Evolutionary conservation across 2,888 invertebrate genomes (phyloP), one percentile per base, ranked within the genome.

Genomic region (Rapana venosa): DNA sequence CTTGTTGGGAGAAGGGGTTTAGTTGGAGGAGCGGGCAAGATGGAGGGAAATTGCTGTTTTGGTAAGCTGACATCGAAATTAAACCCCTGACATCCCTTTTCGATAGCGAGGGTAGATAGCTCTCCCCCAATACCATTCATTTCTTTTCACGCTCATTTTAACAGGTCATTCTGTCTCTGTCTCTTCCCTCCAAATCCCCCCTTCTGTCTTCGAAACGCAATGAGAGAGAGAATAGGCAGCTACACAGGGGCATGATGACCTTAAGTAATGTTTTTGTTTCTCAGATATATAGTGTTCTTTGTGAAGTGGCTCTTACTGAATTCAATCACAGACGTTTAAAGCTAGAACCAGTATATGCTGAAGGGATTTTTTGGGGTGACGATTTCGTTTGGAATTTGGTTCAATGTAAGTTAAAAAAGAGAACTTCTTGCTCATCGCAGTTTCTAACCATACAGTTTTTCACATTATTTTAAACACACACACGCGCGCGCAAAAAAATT

Each of bases 51-150:
- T 81, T 83, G 83, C 81, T 79, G 79, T 88, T 88, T 88, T 88
- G 84, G 81, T 88, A 88, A 83, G 79, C 79, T 88, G 88, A 88
- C 88, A 88, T 81, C 84, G 84, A 83, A 83, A 88, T 88, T 88
- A 83, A 88, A 84, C 88, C 56, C 81, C 35, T 88, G 88, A 88
- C 88, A 84, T 81, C 47, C 47, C 26, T 56, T 35, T 70, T 30
- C 30, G 88, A 88, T 88, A 15, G 66, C 70, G n/a, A 32, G 47
- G n/a, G 35, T 32, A 61, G 88, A 88, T 88, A 84, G 66, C 36
- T 47, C 47, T 47, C 47, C 47, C 47, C 32, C 61, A 84, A 88
- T 88, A 88, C 83, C 83, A 70, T 88, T 83, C 26, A 83, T 83
- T 88, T 81, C 88, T 84, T 36, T 84, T 83, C 81, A 81, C 83